A percentile compares a stretch with the other conserved stretches of the same genome.
These are phyloP conservation scores for Cantharis lateralis DNA, from an alignment of 2,888 invertebrate species.

Conservation along the genomic window DNA sequence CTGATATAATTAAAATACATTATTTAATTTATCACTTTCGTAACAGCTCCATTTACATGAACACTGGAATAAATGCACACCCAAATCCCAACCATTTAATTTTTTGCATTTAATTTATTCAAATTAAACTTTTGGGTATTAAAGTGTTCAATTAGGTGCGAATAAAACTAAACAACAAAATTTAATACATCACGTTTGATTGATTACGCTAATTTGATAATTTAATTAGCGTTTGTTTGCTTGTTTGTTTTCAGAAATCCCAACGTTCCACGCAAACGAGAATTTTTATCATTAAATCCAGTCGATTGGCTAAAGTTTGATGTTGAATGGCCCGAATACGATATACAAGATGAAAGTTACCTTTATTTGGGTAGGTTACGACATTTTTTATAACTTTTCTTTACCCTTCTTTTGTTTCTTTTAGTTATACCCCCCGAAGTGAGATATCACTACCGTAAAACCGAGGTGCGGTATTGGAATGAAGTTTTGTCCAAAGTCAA, in stretches of 20 bases:
- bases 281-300: slow-evolving; percentile 66
- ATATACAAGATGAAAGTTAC: slow-evolving; percentile 73
- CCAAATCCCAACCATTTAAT: neutral
- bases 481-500: slow-evolving; percentile 74
- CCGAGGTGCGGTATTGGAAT: slow-evolving; percentile 84
- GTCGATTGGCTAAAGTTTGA: slow-evolving; percentile 69
- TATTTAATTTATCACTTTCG: neutral
- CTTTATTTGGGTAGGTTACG: slow-evolving; percentile 72
- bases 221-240: neutral
- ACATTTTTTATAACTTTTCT: neutral
- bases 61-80: neutral
- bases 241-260: slow-evolving; percentile 66
- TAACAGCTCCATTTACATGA: neutral
- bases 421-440: slow-evolving; percentile 77
- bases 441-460: slow-evolving; percentile 75
- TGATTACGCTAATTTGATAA: neutral
- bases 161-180: neutral
- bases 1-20: neutral
- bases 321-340: slow-evolving; percentile 85
- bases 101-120: neutral
- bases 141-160: neutral
- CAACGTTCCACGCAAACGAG: slow-evolving; percentile 71
- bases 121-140: neutral
- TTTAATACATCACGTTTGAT: neutral
- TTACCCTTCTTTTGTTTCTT: slow-evolving; percentile 33